These are phyloP conservation scores for Lagopus muta DNA, from an alignment of 2,113 vertebrate species.

Conservation along the genomic window DNA sequence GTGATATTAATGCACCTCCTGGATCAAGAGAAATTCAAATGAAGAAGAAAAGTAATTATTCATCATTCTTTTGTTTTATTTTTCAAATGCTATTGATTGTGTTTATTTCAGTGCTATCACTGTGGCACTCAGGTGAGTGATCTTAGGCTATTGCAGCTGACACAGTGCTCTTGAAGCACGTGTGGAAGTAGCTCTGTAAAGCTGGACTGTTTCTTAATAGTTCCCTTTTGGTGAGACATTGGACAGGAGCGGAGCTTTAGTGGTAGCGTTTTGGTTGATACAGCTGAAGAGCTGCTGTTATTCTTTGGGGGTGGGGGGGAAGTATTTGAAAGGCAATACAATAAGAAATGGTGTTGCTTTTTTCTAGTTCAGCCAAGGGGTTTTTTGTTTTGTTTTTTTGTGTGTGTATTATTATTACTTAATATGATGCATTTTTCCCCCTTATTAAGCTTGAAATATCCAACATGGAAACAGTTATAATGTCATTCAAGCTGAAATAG, in stretches of 20 bases:
- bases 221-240: not conserved
- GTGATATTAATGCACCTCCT: conserved; percentile 93
- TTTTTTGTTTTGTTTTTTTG: not conserved
- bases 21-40: conserved; percentile 86
- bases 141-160: not conserved
- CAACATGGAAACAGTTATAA: not conserved
- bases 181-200: not conserved
- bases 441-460: not conserved
- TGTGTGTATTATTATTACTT: not conserved
- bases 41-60: conserved; percentile 84
- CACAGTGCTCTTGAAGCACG: not conserved
- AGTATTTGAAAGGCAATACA: not conserved
- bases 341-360: not conserved
- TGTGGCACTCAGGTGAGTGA: not conserved
- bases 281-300: not conserved
- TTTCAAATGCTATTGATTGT: not conserved
- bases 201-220: not conserved
- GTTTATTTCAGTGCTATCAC: not conserved
- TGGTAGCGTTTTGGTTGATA: not conserved
- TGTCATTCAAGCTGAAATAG: not conserved
- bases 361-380: not conserved
- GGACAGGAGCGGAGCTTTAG: not conserved
- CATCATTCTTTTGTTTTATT: not conserved
- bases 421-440: too few species aligned
- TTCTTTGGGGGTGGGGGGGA: not conserved